Base-by-base conservation (phyloP, 2,888 invertebrate genomes). In the Erebia palarica region DNA sequence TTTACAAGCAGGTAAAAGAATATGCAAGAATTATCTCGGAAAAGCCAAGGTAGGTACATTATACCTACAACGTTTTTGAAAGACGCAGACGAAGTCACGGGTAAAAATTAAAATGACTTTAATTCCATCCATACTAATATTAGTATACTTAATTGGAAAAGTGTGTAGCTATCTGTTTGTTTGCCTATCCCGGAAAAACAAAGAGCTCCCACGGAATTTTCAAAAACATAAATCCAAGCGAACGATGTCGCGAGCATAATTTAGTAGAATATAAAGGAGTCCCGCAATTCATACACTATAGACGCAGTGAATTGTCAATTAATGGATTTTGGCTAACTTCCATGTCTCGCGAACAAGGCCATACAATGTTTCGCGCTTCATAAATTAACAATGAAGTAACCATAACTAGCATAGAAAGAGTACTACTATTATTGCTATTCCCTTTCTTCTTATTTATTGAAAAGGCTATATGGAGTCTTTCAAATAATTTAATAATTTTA, bases 281-380 rank as follows among this genome's bases (percentile, higher is more conserved):
- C 10, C 8, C 10, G 11, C 47, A 1, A 47, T 47, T 53, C 53
- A 16, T 53, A 53, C 53, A 53, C 16, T 53, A 10, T 3, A 60
- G 42, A 21, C 49, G 49, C 8, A 21, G 47, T 14, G 47, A 49
- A 7, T 63, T 21, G 8, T 21, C 14, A 13, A 63, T 42, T 63
- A 63, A 18, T 16, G 21, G 18, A 21, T 49, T 49, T 11, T 63
- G 63, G 63, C 63, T 14, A 44, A 18, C 63, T 21, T 49, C 63
- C 63, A 63, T 63, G 60, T 4, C 18, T 18, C 47, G 18, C 21
- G 13, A 21, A 49, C 49, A 49, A 49, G 47, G 47, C 21, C 63
- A 21, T 49, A 63, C 63, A 49, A 27, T 63, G 63, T 49, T 13
- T 63, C 49, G 21, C 63, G 18, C 60, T 9, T 60, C 60, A 60